Evolutionary conservation across 2,888 invertebrate genomes (phyloP).

Genomic region (Molorchus minor): DNA sequence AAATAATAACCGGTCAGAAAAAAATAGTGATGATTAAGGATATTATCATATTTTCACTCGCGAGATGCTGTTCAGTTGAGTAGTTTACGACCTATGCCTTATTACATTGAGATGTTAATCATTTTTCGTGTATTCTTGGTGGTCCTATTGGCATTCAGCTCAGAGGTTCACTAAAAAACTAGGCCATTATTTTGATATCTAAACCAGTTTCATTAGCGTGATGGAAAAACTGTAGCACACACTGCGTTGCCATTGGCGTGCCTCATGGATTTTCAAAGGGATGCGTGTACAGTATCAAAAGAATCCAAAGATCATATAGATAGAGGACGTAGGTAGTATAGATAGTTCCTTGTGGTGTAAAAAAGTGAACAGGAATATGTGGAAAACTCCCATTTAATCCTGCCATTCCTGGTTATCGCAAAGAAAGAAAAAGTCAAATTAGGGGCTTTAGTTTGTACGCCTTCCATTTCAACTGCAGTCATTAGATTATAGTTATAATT

Average conservation of each 20-base stretch:
- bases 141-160: constrained; percentile 57
- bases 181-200: constrained; percentile 54
- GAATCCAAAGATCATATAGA: too few species aligned
- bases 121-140: constrained; percentile 49
- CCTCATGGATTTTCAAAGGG: neutral
- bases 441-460: too few species aligned
- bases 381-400: too few species aligned
- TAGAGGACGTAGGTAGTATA: too few species aligned
- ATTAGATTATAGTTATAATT: too few species aligned
- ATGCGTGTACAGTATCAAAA: too few species aligned
- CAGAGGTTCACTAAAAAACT: constrained; percentile 49
- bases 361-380: too few species aligned
- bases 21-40: constrained; percentile 27
- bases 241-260: constrained; percentile 17
- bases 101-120: constrained; percentile 41
- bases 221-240: constrained; percentile 45
- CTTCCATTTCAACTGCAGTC: too few species aligned
- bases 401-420: too few species aligned
- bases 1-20: constrained; percentile 28
- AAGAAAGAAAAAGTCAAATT: too few species aligned
- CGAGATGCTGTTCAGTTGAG: constrained; percentile 11
- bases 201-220: constrained; percentile 54
- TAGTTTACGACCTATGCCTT: constrained; percentile 24
- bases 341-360: too few species aligned
- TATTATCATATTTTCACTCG: constrained; percentile 41